Conservation (phyloP, 1,140 invertebrate genomes). For the Acromyrmex heyeri region DNA sequence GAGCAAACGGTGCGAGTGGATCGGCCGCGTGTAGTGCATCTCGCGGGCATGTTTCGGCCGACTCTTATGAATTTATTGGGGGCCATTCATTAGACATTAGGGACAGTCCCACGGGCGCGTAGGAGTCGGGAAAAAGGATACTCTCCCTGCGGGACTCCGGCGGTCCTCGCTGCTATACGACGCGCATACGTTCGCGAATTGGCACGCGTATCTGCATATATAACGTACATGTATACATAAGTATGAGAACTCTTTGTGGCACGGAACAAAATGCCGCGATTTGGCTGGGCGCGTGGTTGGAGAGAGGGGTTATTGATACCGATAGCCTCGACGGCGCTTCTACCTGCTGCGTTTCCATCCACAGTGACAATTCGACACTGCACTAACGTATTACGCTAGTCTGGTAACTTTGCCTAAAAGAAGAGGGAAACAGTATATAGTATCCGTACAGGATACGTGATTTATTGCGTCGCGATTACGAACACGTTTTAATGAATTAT, state of each 20-base stretch:
- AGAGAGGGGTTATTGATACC: conserved; percentile 45
- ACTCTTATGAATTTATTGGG: conserved; percentile 84
- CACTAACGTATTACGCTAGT: conserved; percentile 21
- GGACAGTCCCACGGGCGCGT: conserved; percentile 76
- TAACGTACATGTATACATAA: conserved; percentile 14
- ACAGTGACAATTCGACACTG: conserved; percentile 49
- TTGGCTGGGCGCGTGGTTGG: conserved; percentile 8
- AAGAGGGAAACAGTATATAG: neutral
- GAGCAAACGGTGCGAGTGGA: conserved; percentile 14
- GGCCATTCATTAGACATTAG: conserved; percentile 84
- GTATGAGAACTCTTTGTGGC: conserved; percentile 12
- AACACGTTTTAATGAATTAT: conserved; percentile 55
- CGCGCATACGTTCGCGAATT: conserved; percentile 29
- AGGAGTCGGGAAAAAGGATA: conserved; percentile 80
- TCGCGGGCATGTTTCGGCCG: conserved; percentile 80
- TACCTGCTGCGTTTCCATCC: conserved; percentile 51
- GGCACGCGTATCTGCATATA: conserved; percentile 35
- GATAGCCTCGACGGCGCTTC: conserved; percentile 39
- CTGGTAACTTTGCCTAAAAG: neutral
- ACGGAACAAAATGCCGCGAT: conserved; percentile 54
- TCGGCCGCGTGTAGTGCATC: conserved; percentile 78
- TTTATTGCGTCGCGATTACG: conserved; percentile 50
- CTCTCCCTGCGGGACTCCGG: conserved; percentile 74
- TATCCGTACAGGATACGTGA: conserved; percentile 15
- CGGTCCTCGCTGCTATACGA: conserved; percentile 31